Evolutionary conservation across 2,113 vertebrate genomes (phyloP).

Genomic region (Channa maculata): DNA sequence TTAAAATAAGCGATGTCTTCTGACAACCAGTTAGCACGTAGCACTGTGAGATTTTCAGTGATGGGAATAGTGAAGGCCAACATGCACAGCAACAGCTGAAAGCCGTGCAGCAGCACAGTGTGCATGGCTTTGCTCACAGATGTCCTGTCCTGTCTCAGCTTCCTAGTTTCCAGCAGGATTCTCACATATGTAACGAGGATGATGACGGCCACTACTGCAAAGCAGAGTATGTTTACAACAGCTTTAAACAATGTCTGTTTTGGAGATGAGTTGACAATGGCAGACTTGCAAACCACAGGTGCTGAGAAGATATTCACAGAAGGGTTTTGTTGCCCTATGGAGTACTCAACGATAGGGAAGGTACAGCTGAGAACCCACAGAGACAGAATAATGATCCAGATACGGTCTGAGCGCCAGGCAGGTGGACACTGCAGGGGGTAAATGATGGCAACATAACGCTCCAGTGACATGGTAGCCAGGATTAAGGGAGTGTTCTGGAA

Average conservation of each 20-base stretch:
- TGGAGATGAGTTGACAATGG: constrained; percentile 48
- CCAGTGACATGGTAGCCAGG: constrained; percentile 82
- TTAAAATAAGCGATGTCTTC: constrained; percentile 72
- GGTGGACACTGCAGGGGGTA: constrained; percentile 74
- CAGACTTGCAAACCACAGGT: constrained; percentile 37
- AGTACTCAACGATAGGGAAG: constrained; percentile 48
- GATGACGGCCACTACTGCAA: constrained; percentile 68
- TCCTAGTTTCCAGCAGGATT: constrained; percentile 79
- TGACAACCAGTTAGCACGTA: constrained; percentile 24
- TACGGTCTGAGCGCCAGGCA: constrained; percentile 74
- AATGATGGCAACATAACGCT: constrained; percentile 83
- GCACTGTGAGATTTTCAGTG: constrained; percentile 55
- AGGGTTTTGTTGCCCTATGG: constrained; percentile 24
- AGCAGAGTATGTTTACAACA: constrained; percentile 66
- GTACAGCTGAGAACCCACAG: constrained; percentile 72
- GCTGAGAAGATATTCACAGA: constrained; percentile 46
- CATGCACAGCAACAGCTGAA: constrained; percentile 81
- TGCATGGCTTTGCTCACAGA: constrained; percentile 79
- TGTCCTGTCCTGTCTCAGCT: constrained; percentile 69
- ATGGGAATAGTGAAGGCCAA: constrained; percentile 75
- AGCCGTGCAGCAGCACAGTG: constrained; percentile 81
- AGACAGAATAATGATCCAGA: constrained; percentile 76
- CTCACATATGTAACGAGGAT: constrained; percentile 82
- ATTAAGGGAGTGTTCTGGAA: constrained; percentile 81
- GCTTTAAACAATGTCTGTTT: constrained; percentile 68